Evolutionary conservation across 30 jellyfish, hydroid and myxozoan species (phyloP), one percentile per base, ranked within the genome.

Genomic region (Sanderia malayensis): DNA sequence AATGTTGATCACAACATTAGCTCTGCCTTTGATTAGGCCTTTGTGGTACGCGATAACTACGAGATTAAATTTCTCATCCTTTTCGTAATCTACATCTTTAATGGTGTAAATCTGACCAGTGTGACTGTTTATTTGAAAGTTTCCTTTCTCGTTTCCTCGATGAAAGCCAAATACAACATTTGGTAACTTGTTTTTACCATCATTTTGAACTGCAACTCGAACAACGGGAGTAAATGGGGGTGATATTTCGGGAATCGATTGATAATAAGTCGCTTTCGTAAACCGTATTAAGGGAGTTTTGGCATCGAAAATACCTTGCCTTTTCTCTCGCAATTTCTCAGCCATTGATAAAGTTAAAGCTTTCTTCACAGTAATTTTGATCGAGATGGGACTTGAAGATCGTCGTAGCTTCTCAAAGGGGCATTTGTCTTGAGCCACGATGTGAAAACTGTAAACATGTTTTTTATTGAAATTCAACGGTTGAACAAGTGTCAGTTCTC

Each of bases 171-270:
- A 82, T 20, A 70, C 57, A 49, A 64, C 94, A 49, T 47, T 71
- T 1, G 64, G 73, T 20, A 59, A 26, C 58, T 26, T 22, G 31
- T 15, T 45, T 24, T 33, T 27, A 0, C 72, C 22, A 15, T 41
- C 59, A 19, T 6, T 47, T 31, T 32, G 45, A 49, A 83, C 19
- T 52, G 41, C 82, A 30, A 85, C 90, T 4, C 77, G 80, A 32
- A 76, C 70, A n/a, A 85, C 44, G 1, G 86, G 71, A 4, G 95
- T 85, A 34, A 30, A 85, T 23, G 95, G 95, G 32, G 95, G 95
- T 15, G 95, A 85, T 8, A 85, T 67, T 60, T 85, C 95, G 8
- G 86, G 20, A 9, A 85, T 78, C 26, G 86, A 70, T 30, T 45
- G 22, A 9, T 29, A 3, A 65, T 82, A 82, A 44, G 49, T 37